Evolutionary conservation across 2,888 invertebrate species (phyloP), one percentile per base, ranked within the genome.

Genomic region (Stratiomys singularior): DNA sequence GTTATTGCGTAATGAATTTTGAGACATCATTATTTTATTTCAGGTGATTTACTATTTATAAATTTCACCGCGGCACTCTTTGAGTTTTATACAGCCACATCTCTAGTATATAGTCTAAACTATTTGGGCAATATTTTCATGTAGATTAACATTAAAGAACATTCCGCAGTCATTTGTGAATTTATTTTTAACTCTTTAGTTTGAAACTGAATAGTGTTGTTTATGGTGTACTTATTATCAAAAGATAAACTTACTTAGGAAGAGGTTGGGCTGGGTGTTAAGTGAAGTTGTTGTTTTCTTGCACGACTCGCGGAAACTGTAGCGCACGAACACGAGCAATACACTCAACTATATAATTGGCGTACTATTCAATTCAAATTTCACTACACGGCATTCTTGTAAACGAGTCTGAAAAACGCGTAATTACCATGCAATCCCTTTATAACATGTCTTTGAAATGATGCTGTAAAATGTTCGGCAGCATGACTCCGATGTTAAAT

Each of bases 1-100:
- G 44, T 69, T 69, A 28, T 74, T 74, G 60, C 46, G 74, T 25
- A 74, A 74, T 18, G 15, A 37, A 37, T 58, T 74, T 60, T 60
- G 37, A 74, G 74, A 74, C 74, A 58, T 74, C 58, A 74, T 74
- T 74, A 74, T 74, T 74, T 74, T 37, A 74, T 74, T 74, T 74
- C 37, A 74, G 44, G 60, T 58, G 37, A 58, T 74, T 72, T 74
- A 74, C 69, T 69, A 69, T 69, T 69, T 46, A 69, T 69, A 69
- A 69, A 69, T 23, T 69, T 37, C 37, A 37, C 37, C 37, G 3
- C 9, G 9, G 9, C 5, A 9, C 37, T 37, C 9, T 37, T 37
- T 3, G 7, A 63, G 27, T 27, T 11, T 25, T 63, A 7, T 27
- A 25, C 15, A 15, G 63, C 25, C 11, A 27, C 25, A 63, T 15